These are phyloP conservation scores for Harpalus rubripes DNA, from an alignment of 2,888 invertebrate genomes.

Conservation along the genomic window DNA sequence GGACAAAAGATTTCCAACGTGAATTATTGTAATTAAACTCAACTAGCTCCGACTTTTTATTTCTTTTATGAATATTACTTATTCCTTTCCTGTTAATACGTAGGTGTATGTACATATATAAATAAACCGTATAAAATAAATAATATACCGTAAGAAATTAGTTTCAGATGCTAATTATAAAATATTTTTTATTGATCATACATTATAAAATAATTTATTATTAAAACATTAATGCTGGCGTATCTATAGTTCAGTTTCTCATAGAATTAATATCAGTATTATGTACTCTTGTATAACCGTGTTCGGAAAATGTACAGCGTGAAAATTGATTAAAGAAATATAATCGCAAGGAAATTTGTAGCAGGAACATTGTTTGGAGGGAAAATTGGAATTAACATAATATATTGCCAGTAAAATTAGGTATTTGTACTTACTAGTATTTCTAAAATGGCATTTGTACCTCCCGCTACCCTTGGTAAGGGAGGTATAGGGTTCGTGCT, in stretches of 20 bases:
- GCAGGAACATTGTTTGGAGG: too few relatives aligned
- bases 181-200: not conserved
- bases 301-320: too few relatives aligned
- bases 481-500: too few relatives aligned
- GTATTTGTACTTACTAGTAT: too few relatives aligned
- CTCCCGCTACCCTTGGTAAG: too few relatives aligned
- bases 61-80: constrained; percentile 1
- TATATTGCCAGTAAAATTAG: too few relatives aligned
- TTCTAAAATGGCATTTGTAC: too few relatives aligned
- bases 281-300: too few relatives aligned
- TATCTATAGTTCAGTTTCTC: not conserved
- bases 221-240: not conserved
- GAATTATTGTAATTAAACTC: constrained; percentile 48
- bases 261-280: not conserved
- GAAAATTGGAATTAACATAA: too few relatives aligned
- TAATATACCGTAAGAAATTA: not conserved
- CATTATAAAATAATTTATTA: constrained; percentile 8
- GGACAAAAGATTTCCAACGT: constrained; percentile 40
- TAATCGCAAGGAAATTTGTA: too few relatives aligned
- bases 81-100: constrained; percentile 33
- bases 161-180: not conserved
- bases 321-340: too few relatives aligned
- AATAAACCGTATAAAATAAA: constrained; percentile 25
- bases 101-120: constrained; percentile 30
- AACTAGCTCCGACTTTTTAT: constrained; percentile 29